phyloP scores from a whole-genome alignment of 1,140 invertebrate species.

The Ostrea denselamellosa region DNA sequence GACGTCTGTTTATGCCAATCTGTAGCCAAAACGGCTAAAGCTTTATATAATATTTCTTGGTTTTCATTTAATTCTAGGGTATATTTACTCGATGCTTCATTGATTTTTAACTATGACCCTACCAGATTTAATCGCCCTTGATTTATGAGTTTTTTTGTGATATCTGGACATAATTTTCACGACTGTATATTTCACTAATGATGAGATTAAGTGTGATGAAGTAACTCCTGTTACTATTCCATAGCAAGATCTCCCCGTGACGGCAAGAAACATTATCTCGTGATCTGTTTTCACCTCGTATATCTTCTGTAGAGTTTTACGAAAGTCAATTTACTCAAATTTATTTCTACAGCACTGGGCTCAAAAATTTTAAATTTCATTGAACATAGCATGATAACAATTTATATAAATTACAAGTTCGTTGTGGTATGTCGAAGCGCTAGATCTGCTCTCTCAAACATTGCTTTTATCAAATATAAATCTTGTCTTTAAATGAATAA shows the following conservation, averaged over 20 bases:
- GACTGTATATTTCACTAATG: conserved; percentile 23
- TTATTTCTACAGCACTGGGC: neutral
- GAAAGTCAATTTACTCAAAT: neutral
- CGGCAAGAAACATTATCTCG: neutral
- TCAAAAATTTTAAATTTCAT: neutral
- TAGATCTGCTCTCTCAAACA: neutral
- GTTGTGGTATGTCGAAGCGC: no score
- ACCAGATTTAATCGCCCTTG: neutral
- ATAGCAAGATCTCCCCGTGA: neutral
- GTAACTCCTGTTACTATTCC: neutral
- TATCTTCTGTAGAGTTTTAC: neutral
- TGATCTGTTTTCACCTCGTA: neutral
- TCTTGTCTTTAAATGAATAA: neutral
- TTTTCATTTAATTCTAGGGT: conserved; percentile 12
- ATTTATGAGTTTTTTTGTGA: neutral
- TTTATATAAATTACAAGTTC: neutral
- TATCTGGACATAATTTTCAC: neutral
- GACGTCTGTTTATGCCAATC: conserved; percentile 8
- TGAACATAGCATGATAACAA: neutral
- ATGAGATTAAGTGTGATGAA: neutral
- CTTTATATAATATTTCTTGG: neutral
- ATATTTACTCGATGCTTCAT: neutral
- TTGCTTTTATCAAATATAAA: neutral
- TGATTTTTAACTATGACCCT: neutral
- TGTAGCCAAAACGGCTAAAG: neutral